A percentile compares a stretch with the other conserved stretches of the same genome.
phyloP scores from a whole-genome alignment of 2,888 invertebrate species.

The Serrognathus titanus region DNA sequence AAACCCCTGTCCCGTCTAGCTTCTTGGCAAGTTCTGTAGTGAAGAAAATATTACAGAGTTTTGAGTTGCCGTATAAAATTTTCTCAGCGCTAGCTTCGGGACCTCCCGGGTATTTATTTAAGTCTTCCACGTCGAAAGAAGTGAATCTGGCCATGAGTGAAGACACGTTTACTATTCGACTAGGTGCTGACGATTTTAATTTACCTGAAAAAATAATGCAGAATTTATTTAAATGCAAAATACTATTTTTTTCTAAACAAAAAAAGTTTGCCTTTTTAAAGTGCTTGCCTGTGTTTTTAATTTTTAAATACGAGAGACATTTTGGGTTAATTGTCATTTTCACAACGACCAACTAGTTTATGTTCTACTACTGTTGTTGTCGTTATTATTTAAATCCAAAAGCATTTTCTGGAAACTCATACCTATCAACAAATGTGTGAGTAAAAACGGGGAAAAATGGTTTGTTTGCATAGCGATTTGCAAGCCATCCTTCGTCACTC shows the following conservation, averaged over 20 bases:
- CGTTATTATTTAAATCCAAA: too few species aligned
- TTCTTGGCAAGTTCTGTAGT: slow-evolving; percentile 29
- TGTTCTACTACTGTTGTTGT: too few species aligned
- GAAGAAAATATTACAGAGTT: slow-evolving; percentile 34
- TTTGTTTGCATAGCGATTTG: slow-evolving; percentile 51
- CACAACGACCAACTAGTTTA: too few species aligned
- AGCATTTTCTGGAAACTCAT: slow-evolving; percentile 17
- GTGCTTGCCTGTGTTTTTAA: too few species aligned
- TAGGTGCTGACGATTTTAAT: slow-evolving; percentile 41
- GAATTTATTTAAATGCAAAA: too few species aligned
- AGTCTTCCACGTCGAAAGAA: background rate
- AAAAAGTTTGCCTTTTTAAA: too few species aligned
- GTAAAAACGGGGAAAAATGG: slow-evolving; percentile 46
- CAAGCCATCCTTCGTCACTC: slow-evolving; percentile 59
- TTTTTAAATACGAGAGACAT: too few species aligned
- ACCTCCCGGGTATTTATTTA: slow-evolving; percentile 5
- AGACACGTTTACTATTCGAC: slow-evolving; percentile 35
- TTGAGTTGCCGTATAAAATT: slow-evolving; percentile 20
- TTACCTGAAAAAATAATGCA: slow-evolving; percentile 44
- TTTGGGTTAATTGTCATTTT: too few species aligned
- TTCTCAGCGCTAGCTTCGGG: background rate
- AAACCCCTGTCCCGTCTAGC: slow-evolving; percentile 26
- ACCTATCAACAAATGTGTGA: slow-evolving; percentile 62
- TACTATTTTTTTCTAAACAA: too few species aligned
- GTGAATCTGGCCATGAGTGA: slow-evolving; percentile 19